phyloP scores from a whole-genome alignment of 2,888 invertebrate species.

The Leptinotarsa peninsularis region DNA sequence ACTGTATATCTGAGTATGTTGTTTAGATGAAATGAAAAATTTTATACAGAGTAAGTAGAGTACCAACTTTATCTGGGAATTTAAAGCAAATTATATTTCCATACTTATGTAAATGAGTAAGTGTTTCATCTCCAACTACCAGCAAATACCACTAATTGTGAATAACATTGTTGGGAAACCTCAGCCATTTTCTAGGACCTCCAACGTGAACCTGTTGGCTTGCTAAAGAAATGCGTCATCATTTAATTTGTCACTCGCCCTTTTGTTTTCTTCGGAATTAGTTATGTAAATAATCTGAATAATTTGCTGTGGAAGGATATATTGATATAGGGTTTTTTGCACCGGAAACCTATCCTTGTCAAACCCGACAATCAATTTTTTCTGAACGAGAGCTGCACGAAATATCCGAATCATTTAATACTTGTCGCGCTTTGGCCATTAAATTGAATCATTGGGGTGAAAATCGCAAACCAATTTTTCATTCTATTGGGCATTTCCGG shows the following conservation, averaged over 20 bases:
- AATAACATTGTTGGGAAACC: too few species aligned
- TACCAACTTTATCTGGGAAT: too few species aligned
- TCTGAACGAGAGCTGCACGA: slow-evolving; percentile 27
- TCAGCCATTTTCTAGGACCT: neutral
- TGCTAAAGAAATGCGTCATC: neutral
- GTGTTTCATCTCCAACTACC: too few species aligned
- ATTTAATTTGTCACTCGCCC: slow-evolving; percentile 4
- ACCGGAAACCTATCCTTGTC: slow-evolving; percentile 25
- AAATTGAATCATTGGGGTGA: slow-evolving; percentile 39
- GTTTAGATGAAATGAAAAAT: too few species aligned
- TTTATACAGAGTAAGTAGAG: too few species aligned
- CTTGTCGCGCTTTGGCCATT: slow-evolving; percentile 38
- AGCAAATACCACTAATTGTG: too few species aligned
- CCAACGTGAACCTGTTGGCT: neutral
- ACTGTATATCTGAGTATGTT: too few species aligned
- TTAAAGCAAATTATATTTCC: too few species aligned
- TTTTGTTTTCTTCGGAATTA: neutral
- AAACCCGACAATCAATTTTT: slow-evolving; percentile 21
- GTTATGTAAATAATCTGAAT: slow-evolving; percentile 53
- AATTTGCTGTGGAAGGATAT: slow-evolving; percentile 35
- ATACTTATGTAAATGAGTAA: too few species aligned
- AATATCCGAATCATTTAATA: slow-evolving; percentile 38
- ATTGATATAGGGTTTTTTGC: neutral
- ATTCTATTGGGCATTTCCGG: slow-evolving; percentile 20
- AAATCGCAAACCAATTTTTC: slow-evolving; percentile 37